Evolutionary conservation across 2,888 invertebrate species (phyloP).

Genomic region (Phengaris alcon): DNA sequence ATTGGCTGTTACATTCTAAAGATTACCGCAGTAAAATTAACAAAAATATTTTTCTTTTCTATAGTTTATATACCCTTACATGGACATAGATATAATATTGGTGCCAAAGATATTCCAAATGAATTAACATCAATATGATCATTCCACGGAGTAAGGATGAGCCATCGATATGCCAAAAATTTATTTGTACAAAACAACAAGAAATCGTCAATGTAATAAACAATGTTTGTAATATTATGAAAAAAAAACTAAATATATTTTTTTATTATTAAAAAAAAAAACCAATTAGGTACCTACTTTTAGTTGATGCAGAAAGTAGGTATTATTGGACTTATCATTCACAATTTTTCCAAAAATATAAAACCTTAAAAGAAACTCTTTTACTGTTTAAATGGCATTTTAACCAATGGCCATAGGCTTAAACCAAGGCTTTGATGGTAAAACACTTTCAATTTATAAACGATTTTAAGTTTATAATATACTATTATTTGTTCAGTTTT

Average conservation of each 20-base stretch:
- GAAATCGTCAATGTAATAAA: slow-evolving; percentile 28
- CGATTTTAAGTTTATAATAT: neutral
- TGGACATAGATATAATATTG: slow-evolving; percentile 63
- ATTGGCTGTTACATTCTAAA: slow-evolving; percentile 10
- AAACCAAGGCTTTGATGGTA: neutral
- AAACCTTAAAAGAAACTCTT: neutral
- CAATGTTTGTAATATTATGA: neutral
- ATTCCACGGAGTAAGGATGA: slow-evolving; percentile 63
- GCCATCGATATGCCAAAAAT: slow-evolving; percentile 71
- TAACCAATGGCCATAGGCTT: too few species aligned
- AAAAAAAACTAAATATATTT: neutral
- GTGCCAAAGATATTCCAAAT: slow-evolving; percentile 79
- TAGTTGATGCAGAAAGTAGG: too few species aligned
- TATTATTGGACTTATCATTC: neutral
- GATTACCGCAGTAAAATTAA: neutral
- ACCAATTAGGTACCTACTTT: neutral
- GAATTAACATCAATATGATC: slow-evolving; percentile 62
- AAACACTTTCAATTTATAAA: neutral
- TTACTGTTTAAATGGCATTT: neutral
- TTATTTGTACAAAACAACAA: slow-evolving; percentile 42
- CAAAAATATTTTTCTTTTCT: neutral
- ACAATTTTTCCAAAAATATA: neutral
- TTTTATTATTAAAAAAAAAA: neutral
- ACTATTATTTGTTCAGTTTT: slow-evolving; percentile 7
- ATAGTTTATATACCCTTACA: slow-evolving; percentile 24